Evolutionary conservation across 2,888 invertebrate genomes (phyloP), one percentile per base, ranked within the genome.

Genomic region (Cepaea hortensis): DNA sequence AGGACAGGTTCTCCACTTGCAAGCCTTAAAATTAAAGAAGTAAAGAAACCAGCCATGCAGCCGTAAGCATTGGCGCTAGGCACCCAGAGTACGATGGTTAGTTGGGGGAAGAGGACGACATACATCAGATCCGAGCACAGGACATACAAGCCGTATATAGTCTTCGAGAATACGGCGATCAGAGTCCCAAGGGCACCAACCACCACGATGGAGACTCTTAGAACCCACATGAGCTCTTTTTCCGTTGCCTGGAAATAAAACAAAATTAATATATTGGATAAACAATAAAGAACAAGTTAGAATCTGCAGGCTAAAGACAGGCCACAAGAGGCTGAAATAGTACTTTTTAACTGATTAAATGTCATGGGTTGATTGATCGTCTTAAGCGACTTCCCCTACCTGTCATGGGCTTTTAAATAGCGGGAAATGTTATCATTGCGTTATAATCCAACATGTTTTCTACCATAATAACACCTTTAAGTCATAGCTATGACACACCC

Each of bases 1-100:
- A 99, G 95, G 91, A 98, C 95, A 85, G 96, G 96, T 95, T 99
- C 98, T 0, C 98, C 97, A 0, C 98, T 98, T 0, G 97, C 96
- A 83, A 98, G 95, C 3, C 98, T 96, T 87, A 94, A 89, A 62
- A 97, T 96, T 89, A 97, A 94, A 0, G 98, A 98, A 90, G 98
- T 96, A 89, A 97, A 96, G 95, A 85, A 94, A 20, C 88, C 94
- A 81, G 86, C 91, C 7, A 91, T 20, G 15, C 90, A 88, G 72
- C 91, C 91, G 86, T 91, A 91, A 11, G 89, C 87, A 85, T 91
- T 91, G 75, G 88, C 86, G 4, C 35, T 55, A 3, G 35, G 84
- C 77, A 91, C 80, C 89, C 90, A 92, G 75, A 92, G 87, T 50
- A 91, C 90, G 79, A 90, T 89, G 55, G 90, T 88, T 13, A 92